Evolutionary conservation across 2,888 invertebrate genomes (phyloP).

Genomic region (Eupelmus urozonus): DNA sequence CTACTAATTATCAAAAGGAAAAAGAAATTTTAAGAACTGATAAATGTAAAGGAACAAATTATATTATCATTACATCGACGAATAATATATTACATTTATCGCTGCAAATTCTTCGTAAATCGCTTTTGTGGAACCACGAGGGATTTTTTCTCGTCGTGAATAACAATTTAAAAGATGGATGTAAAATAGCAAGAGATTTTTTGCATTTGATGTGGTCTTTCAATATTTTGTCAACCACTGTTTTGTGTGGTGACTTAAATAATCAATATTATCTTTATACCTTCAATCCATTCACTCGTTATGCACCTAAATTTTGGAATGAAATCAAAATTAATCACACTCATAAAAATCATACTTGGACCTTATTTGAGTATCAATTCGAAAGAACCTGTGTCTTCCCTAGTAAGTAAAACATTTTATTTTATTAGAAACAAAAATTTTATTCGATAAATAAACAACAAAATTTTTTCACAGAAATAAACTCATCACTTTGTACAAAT

Average conservation of each 20-base stretch:
- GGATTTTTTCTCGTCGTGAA: not conserved
- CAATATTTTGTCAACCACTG: not conserved
- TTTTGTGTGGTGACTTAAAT: not conserved
- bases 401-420: too few species aligned
- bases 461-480: too few species aligned
- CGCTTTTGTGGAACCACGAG: constrained; percentile 11
- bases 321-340: not conserved
- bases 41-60: not conserved
- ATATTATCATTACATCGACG: not conserved
- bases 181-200: not conserved
- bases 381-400: not conserved
- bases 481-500: not conserved
- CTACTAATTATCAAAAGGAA: not conserved
- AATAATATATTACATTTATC: not conserved
- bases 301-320: constrained; percentile 25
- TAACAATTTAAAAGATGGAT: not conserved
- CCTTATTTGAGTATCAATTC: not conserved
- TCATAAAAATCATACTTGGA: constrained; percentile 2
- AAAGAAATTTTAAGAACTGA: not conserved
- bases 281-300: not conserved
- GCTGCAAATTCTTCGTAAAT: not conserved
- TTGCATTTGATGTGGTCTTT: constrained; percentile 13
- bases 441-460: too few species aligned
- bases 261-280: not conserved
- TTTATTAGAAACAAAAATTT: too few species aligned